Percentiles rank a stretch among this genome's conserved stretches.
Conservation (phyloP, 1,140 invertebrate species). For the Thaumatotibia leucotreta region DNA sequence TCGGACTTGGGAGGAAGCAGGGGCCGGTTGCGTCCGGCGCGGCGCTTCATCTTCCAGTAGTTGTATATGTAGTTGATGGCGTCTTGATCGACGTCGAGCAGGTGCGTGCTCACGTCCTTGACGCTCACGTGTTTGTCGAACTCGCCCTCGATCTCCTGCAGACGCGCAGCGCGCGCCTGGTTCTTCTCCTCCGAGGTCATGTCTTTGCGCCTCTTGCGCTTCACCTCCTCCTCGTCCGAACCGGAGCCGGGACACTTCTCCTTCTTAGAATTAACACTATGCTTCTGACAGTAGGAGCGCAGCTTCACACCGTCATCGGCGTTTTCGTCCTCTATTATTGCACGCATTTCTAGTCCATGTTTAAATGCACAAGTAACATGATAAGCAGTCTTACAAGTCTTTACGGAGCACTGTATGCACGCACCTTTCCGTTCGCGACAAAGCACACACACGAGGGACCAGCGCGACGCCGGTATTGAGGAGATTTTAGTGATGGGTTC, state of each 20-base stretch:
- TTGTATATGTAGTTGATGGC: constrained; percentile 91
- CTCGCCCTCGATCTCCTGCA: constrained; percentile 94
- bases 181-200: constrained; percentile 95
- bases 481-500: constrained; percentile 99
- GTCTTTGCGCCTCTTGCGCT: constrained; percentile 88
- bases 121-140: constrained; percentile 94
- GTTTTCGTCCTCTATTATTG: constrained; percentile 96
- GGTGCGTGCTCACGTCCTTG: constrained; percentile 86
- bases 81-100: constrained; percentile 88
- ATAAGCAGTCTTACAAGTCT: constrained; percentile 98
- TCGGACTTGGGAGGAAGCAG: constrained; percentile 91
- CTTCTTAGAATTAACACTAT: constrained; percentile 93
- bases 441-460: constrained; percentile 95
- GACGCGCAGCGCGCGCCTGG: constrained; percentile 88
- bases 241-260: constrained; percentile 83
- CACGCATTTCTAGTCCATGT: constrained; percentile 97
- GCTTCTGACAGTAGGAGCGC: constrained; percentile 96
- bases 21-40: constrained; percentile 90
- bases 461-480: constrained; percentile 95
- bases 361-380: constrained; percentile 99
- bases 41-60: constrained; percentile 97
- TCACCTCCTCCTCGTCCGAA: constrained; percentile 86
- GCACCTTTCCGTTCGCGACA: constrained; percentile 96
- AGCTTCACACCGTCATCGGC: constrained; percentile 96
- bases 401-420: constrained; percentile 98